A percentile compares a stretch with the other conserved stretches of the same genome.
These are phyloP conservation scores for Muntiacus muntjak DNA, from an alignment of 2,113 vertebrate species.

Conservation along the genomic window DNA sequence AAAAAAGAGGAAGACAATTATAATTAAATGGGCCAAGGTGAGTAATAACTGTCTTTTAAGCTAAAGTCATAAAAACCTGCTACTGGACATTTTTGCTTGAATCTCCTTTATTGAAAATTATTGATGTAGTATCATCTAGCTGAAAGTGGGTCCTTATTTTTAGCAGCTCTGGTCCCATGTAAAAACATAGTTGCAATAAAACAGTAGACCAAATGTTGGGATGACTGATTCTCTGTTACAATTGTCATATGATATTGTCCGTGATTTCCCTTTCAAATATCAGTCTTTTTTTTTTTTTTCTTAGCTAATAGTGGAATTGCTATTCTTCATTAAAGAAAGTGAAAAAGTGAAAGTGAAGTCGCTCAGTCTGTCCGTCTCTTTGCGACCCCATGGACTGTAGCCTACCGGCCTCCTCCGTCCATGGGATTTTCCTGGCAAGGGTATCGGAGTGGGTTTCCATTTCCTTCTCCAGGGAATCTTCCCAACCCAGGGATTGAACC, in stretches of 20 bases:
- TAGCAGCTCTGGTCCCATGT: background rate
- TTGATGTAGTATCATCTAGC: background rate
- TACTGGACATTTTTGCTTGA: background rate
- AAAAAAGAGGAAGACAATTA: background rate
- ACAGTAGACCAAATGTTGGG: background rate
- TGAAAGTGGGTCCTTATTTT: background rate
- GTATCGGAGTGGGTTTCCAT: background rate
- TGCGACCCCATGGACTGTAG: background rate
- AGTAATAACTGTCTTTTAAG: background rate
- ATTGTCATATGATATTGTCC: background rate
- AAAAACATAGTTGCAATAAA: background rate
- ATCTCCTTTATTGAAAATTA: background rate
- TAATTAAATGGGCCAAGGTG: background rate
- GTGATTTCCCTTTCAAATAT: background rate
- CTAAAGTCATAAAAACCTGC: background rate
- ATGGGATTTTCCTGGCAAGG: background rate
- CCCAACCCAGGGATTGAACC: background rate
- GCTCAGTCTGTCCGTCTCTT: accelerated
- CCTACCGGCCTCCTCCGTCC: background rate
- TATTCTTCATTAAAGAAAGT: background rate
- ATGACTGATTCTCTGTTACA: background rate
- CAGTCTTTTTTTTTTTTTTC: background rate
- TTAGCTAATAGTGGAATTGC: background rate
- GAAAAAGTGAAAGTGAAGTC: background rate
- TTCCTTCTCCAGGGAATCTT: background rate